Conservation (phyloP, 64 coral and sea anemone genomes). For the Catalaphyllia jardinei region DNA sequence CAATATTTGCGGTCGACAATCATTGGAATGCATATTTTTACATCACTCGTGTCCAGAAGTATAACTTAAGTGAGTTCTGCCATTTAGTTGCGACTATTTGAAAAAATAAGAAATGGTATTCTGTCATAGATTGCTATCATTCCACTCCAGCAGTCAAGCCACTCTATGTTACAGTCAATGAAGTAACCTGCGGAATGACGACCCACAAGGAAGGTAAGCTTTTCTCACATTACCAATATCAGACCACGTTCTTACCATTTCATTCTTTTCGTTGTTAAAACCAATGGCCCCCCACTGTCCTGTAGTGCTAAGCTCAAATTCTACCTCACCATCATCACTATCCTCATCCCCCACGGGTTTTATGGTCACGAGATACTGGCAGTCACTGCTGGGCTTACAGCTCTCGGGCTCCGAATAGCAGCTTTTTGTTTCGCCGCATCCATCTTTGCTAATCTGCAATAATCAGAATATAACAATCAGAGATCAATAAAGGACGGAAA, state of each 20-base stretch:
- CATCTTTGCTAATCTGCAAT: conserved; percentile 66
- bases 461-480: not conserved
- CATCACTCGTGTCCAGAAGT: not conserved
- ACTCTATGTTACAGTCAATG: too few relatives aligned
- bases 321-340: conserved; percentile 5
- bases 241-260: conserved; percentile 44
- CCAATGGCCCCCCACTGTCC: conserved; percentile 58
- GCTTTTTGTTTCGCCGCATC: conserved; percentile 55
- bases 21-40: not conserved
- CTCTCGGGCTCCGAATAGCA: conserved; percentile 64
- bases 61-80: too few relatives aligned
- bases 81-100: too few relatives aligned
- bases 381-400: conserved; percentile 63
- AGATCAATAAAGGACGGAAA: not conserved
- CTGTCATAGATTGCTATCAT: too few relatives aligned
- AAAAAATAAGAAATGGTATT: too few relatives aligned
- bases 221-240: too few relatives aligned
- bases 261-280: conserved; percentile 31
- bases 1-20: not conserved
- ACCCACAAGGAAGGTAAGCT: too few relatives aligned
- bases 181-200: too few relatives aligned
- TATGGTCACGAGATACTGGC: conserved; percentile 66
- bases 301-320: conserved; percentile 61
- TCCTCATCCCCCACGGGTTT: not conserved
- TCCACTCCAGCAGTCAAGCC: too few relatives aligned